These are phyloP conservation scores for Hyalella azteca DNA, from an alignment of 2,888 invertebrate species.

Conservation along the genomic window DNA sequence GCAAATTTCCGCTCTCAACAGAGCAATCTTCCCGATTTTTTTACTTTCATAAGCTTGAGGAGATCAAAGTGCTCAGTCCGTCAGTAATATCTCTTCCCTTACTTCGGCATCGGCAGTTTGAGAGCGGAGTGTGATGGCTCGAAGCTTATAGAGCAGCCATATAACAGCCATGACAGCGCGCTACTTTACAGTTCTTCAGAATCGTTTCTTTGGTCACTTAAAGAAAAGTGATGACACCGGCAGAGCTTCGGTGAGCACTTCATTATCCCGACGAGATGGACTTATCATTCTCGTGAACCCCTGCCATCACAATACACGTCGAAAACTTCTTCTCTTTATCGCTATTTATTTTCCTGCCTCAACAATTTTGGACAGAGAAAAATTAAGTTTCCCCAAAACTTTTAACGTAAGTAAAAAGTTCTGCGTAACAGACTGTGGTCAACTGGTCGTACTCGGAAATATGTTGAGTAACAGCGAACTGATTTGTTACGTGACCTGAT, in stretches of 20 bases:
- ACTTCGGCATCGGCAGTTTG: background rate
- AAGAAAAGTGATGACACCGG: background rate
- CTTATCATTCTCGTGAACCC: slow-evolving; percentile 23
- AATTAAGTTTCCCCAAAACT: slow-evolving; percentile 2
- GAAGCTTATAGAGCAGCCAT: background rate
- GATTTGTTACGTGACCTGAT: too few relatives aligned
- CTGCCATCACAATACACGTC: slow-evolving; percentile 22
- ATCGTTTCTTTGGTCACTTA: background rate
- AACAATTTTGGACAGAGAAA: background rate
- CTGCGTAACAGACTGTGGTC: too few relatives aligned
- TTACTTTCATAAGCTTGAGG: slow-evolving; percentile 20
- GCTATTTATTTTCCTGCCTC: background rate
- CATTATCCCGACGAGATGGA: slow-evolving; percentile 21
- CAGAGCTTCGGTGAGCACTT: slow-evolving; percentile 1
- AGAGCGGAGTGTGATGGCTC: background rate
- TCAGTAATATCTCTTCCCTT: slow-evolving; percentile 16
- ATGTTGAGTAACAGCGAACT: too few relatives aligned
- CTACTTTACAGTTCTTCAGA: background rate
- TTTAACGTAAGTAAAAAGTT: background rate
- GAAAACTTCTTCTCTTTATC: background rate
- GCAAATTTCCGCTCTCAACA: too few relatives aligned
- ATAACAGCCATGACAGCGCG: background rate
- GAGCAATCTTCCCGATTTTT: slow-evolving; percentile 13
- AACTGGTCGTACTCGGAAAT: too few relatives aligned
- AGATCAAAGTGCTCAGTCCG: slow-evolving; percentile 12